phyloP scores from a whole-genome alignment of 1,140 invertebrate genomes.

The Paraescarpia echinospica region DNA sequence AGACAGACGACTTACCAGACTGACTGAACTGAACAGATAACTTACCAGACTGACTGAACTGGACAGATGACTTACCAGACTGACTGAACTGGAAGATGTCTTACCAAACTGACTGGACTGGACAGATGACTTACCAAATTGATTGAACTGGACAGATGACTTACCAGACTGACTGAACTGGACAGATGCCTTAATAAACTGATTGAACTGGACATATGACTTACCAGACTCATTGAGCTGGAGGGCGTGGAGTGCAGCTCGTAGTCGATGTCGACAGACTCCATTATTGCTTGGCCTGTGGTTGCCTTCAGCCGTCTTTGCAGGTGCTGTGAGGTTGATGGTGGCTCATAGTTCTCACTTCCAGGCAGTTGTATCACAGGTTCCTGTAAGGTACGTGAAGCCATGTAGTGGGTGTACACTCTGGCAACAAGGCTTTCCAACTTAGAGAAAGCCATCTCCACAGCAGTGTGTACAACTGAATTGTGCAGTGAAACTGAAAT shows the following conservation, averaged over 20 bases:
- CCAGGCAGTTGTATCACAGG: not conserved
- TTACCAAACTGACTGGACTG: not conserved
- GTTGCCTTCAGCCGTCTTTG: not conserved
- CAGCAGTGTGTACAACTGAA: not conserved
- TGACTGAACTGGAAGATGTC: not conserved
- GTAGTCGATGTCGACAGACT: not conserved
- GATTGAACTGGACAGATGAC: not conserved
- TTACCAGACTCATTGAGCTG: not conserved
- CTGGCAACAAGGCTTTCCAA: not conserved
- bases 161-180: not conserved
- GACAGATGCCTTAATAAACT: not conserved
- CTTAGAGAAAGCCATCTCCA: not conserved
- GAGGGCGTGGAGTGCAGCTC: not conserved
- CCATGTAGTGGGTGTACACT: not conserved
- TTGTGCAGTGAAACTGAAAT: not conserved
- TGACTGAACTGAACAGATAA: not conserved
- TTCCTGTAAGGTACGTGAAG: not conserved
- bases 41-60: not conserved
- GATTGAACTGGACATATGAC: not conserved
- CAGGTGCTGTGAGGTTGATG: not conserved
- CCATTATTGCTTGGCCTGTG: not conserved
- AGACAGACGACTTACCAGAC: not conserved
- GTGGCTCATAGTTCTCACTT: not conserved
- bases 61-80: not conserved
- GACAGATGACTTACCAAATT: not conserved